Conservation (phyloP, 2,888 invertebrate genomes). For the Heteromurus nitidus region DNA sequence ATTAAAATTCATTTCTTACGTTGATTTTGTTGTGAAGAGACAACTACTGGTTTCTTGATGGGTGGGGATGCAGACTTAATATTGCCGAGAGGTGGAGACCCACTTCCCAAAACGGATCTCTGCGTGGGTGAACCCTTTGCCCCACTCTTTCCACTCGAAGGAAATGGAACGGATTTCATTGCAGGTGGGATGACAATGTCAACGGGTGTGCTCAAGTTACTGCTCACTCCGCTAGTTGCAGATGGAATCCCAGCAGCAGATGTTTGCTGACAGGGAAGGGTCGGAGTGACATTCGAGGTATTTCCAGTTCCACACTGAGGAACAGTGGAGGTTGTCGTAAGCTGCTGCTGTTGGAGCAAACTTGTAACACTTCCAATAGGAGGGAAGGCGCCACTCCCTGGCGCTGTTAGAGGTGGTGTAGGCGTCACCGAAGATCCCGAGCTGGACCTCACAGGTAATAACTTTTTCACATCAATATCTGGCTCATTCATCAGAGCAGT, state of each 20-base stretch:
- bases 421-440: conserved; percentile 44
- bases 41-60: conserved; percentile 69
- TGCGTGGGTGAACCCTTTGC: conserved; percentile 52
- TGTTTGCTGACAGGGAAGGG: conserved; percentile 48
- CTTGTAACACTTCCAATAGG: conserved; percentile 57
- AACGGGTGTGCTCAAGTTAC: conserved; percentile 55
- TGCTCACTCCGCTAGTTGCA: not conserved
- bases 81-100: conserved; percentile 60
- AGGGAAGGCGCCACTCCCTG: conserved; percentile 39
- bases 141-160: conserved; percentile 32
- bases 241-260: conserved; percentile 18
- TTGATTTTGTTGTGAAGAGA: conserved; percentile 44
- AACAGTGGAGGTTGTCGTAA: conserved; percentile 3
- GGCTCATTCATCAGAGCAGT: conserved; percentile 95
- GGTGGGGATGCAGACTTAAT: conserved; percentile 68
- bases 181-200: conserved; percentile 58
- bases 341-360: conserved; percentile 54
- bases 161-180: conserved; percentile 36
- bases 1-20: not conserved
- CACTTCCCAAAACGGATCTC: conserved; percentile 52
- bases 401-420: conserved; percentile 32
- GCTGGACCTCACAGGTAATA: conserved; percentile 79
- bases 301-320: not conserved
- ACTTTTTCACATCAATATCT: conserved; percentile 90
- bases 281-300: conserved; percentile 30